These are phyloP conservation scores for Hassar affinis DNA, from an alignment of 2,113 vertebrate genomes.

Conservation along the genomic window DNA sequence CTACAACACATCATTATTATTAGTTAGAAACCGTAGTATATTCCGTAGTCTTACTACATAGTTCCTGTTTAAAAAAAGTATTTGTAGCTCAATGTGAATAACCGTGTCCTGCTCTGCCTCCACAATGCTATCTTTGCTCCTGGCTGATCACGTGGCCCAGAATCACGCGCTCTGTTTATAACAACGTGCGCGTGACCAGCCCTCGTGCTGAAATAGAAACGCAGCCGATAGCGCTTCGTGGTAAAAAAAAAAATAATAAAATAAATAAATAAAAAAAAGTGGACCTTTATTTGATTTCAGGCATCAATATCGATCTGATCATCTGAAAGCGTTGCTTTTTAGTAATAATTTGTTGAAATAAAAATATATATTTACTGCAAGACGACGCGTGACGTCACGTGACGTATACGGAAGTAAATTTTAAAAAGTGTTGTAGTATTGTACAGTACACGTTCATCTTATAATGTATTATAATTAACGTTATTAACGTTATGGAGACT, in stretches of 20 bases:
- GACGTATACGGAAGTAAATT: not conserved
- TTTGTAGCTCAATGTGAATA: not conserved
- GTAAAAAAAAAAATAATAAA: no score
- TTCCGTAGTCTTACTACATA: not conserved
- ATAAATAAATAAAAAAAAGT: not conserved
- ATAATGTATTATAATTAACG: no score
- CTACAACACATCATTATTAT: not conserved
- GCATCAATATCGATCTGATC: not conserved
- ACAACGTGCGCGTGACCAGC: constrained; percentile 41
- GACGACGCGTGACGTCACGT: not conserved
- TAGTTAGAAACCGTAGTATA: not conserved
- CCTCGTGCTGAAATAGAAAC: not conserved
- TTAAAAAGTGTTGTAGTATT: no score
- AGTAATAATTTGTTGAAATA: not conserved
- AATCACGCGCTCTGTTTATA: constrained; percentile 53
- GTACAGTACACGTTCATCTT: no score
- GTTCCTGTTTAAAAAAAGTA: no score
- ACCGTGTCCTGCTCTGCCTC: constrained; percentile 8
- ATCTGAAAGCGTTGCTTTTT: not conserved
- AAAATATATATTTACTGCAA: not conserved
- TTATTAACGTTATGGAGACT: no score
- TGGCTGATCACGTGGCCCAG: constrained; percentile 41
- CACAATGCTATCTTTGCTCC: not conserved
- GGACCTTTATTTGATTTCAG: not conserved
- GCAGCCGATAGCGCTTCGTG: not conserved